phyloP scores from a whole-genome alignment of 2,113 vertebrate genomes.

The Sialia sialis region DNA sequence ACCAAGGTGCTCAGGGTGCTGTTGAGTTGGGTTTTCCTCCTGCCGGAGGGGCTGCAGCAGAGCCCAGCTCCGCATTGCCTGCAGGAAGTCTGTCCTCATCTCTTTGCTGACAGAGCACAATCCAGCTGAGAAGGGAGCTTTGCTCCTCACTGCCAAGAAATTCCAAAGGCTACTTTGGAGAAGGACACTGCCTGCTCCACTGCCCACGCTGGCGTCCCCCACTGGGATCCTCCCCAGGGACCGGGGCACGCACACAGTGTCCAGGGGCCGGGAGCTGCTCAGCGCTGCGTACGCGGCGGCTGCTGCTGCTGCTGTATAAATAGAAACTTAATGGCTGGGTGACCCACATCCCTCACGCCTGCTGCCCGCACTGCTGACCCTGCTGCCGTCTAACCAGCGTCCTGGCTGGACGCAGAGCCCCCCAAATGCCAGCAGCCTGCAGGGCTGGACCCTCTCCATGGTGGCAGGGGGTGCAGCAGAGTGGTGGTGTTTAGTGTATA shows the following conservation, averaged over 20 bases:
- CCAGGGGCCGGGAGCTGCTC: background rate
- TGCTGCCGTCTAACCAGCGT: background rate
- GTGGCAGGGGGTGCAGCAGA: background rate
- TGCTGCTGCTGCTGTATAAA: slow-evolving; percentile 7
- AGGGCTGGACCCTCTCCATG: background rate
- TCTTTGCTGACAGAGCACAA: rapidly evolving
- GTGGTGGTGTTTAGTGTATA: rapidly evolving
- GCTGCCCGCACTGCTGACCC: background rate
- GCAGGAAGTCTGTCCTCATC: background rate
- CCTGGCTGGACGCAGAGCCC: rapidly evolving
- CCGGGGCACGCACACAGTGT: background rate
- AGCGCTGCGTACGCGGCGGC: background rate
- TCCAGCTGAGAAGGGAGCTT: background rate
- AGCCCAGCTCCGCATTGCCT: background rate
- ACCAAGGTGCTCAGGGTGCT: background rate
- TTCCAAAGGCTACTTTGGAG: background rate
- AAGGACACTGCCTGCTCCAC: background rate
- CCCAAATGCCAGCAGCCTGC: background rate
- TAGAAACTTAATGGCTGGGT: slow-evolving; percentile 43
- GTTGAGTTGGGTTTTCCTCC: background rate
- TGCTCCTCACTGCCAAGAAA: background rate
- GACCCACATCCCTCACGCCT: slow-evolving; percentile 37
- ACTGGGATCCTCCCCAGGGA: background rate
- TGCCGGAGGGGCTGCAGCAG: background rate
- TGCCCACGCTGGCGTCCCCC: background rate